Evolutionary conservation across 2,888 invertebrate species (phyloP), one percentile per base, ranked within the genome.

Genomic region (Cotesia congregata): DNA sequence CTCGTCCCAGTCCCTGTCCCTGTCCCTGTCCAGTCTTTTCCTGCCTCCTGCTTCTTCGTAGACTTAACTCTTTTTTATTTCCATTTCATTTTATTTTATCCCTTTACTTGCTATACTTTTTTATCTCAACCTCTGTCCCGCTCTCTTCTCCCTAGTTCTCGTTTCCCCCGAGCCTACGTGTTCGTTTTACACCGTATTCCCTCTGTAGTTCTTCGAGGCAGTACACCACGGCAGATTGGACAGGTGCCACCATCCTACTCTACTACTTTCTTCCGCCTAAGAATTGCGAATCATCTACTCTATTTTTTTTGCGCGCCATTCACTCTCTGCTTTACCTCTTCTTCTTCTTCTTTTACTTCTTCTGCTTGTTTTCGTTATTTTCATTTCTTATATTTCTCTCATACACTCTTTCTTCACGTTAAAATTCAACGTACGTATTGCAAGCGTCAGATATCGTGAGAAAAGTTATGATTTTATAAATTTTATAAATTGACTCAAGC

Each of bases 151-250:
- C 17, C 40, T 41, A 4, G 39, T 73, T 50, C 60, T 61, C 39
- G 61, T 64, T 61, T 64, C 60, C 41, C 30, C 50, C 39, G 68
- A 74, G 76, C 76, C 76, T 78, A 76, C 76, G 73, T 77, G 77
- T 74, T 77, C 61, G 69, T 73, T 73, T 77, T 73, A 73, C 65
- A 69, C 69, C 38, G 70, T 76, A 61, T 72, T 72, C 68, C 72
- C 72, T 72, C 76, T 76, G 76, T 50, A 50, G 40, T 72, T 76
- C 71, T 61, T 61, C 70, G 68, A 40, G 64, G 64, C 72, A 72
- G 76, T 72, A 74, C 73, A 67, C 61, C 75, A 75, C 75, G 75
- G 50, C 69, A 76, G 79, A 80, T 80, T 80, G 78, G 77, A 80
- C 79, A 80, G 79, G 79, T 80, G 78, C 79, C 76, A 76, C 77